These are phyloP conservation scores for Eutolmus rufibarbis DNA, from an alignment of 2,888 invertebrate species.

Conservation along the genomic window DNA sequence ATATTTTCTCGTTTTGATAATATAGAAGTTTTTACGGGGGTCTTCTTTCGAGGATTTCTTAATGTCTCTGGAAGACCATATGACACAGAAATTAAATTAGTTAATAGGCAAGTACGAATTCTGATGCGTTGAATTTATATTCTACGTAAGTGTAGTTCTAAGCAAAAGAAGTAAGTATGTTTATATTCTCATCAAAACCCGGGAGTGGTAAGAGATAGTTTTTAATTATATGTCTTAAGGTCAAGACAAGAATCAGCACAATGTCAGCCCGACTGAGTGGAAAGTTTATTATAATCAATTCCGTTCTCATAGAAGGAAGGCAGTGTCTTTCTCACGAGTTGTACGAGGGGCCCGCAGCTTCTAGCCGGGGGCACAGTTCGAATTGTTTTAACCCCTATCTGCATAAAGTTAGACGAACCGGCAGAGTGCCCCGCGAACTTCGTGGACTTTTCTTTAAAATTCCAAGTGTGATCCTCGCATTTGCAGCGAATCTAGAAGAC, in stretches of 20 bases:
- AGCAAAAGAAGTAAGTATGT: neutral
- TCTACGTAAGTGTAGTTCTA: neutral
- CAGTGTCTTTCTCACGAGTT: neutral
- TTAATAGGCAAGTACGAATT: no score
- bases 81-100: no score
- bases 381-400: neutral
- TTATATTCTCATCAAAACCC: neutral
- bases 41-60: no score
- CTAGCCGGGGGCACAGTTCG: neutral
- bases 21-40: no score
- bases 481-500: neutral
- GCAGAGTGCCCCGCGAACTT: neutral
- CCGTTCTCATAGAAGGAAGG: neutral
- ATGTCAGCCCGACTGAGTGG: neutral
- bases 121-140: no score
- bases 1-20: no score
- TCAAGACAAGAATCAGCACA: neutral
- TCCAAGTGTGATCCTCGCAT: neutral
- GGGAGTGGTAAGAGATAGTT: neutral
- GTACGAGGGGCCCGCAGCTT: neutral
- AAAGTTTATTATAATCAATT: neutral
- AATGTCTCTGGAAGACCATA: no score
- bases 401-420: neutral
- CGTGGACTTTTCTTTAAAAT: neutral
- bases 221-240: neutral